Conservation (phyloP, 2,113 vertebrate species). For the Gobio gobio region DNA sequence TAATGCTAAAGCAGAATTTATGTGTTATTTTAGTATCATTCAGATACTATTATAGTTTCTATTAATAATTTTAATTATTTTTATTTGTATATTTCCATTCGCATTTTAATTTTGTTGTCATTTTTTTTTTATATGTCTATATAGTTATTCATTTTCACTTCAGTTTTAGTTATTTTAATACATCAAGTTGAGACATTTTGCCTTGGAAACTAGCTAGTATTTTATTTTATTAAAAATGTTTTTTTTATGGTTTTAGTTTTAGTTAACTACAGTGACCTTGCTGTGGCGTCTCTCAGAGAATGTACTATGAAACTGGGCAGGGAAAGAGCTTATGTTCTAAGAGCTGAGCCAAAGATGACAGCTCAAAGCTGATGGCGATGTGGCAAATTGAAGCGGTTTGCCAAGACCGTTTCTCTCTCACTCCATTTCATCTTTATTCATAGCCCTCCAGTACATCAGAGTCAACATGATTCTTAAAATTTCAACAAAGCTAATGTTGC, state of each 20-base stretch:
- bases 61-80: too few species aligned
- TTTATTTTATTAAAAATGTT: too few species aligned
- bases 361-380: constrained; percentile 21
- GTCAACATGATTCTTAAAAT: constrained; percentile 26
- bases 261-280: neutral
- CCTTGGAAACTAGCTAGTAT: too few species aligned
- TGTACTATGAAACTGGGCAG: neutral
- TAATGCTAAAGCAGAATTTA: neutral
- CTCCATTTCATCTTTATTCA: neutral
- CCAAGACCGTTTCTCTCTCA: constrained; percentile 1
- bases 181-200: too few species aligned
- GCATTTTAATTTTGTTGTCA: too few species aligned
- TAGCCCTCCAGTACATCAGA: constrained; percentile 38
- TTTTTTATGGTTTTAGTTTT: neutral
- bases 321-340: constrained; percentile 8
- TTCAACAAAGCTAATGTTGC: constrained; percentile 19
- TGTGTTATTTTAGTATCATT: too few species aligned
- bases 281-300: neutral
- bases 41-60: too few species aligned
- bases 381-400: neutral
- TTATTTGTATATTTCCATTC: too few species aligned
- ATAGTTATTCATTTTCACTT: too few species aligned
- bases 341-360: constrained; percentile 32
- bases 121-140: too few species aligned
- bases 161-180: too few species aligned